phyloP scores from a whole-genome alignment of 1,140 invertebrate species.

The Zaprionus nigranus region DNA sequence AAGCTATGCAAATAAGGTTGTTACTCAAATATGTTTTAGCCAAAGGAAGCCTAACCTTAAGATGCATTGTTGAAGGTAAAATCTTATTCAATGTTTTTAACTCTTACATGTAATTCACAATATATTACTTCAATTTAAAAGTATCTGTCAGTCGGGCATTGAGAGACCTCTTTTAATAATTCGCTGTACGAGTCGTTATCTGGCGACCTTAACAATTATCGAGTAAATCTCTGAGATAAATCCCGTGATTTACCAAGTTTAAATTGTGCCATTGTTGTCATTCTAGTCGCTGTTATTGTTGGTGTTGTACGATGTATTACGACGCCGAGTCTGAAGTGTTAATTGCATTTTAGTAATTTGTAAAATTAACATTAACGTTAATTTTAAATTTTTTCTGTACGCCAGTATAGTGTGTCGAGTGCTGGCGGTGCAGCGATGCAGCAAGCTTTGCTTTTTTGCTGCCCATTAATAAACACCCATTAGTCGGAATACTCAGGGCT shows the following conservation, averaged over 20 bases:
- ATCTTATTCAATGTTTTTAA: background rate
- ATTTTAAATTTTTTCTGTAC: slow-evolving; percentile 26
- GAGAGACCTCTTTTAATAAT: background rate
- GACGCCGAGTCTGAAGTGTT: slow-evolving; percentile 15
- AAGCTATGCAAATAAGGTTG: too few relatives aligned
- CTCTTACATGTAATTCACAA: background rate
- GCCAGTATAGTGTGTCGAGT: background rate
- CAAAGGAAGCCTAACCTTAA: background rate
- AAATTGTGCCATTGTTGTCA: slow-evolving; percentile 29
- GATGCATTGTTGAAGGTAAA: background rate
- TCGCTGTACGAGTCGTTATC: slow-evolving; percentile 5
- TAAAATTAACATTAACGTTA: slow-evolving; percentile 52
- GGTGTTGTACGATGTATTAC: slow-evolving; percentile 1
- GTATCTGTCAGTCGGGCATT: slow-evolving; percentile 11
- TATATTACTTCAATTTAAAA: background rate
- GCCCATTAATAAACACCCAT: slow-evolving; percentile 25
- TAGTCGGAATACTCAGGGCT: slow-evolving; percentile 32
- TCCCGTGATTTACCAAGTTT: slow-evolving; percentile 38
- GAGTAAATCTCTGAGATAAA: slow-evolving; percentile 17
- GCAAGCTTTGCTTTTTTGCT: slow-evolving; percentile 29
- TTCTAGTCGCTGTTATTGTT: slow-evolving; percentile 20
- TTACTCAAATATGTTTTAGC: background rate
- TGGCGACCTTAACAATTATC: slow-evolving; percentile 38
- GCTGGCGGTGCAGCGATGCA: slow-evolving; percentile 43
- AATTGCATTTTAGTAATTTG: slow-evolving; percentile 49